phyloP scores from a whole-genome alignment of 2,113 vertebrate genomes.

The Pao palembangensis region DNA sequence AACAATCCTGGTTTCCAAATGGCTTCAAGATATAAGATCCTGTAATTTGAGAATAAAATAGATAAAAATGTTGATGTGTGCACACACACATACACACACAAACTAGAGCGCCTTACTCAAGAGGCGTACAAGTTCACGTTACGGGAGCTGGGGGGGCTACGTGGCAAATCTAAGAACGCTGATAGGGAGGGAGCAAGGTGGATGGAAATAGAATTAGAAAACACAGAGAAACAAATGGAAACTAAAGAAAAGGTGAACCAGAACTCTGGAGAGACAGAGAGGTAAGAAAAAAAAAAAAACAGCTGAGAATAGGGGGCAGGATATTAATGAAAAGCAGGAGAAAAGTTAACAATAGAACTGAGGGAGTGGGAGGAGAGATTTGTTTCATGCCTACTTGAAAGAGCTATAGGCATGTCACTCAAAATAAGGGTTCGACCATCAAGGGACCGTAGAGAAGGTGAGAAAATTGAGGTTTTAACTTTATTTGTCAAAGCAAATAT shows the following conservation, averaged over 20 bases:
- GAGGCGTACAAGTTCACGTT: slow-evolving; percentile 46
- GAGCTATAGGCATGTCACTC: slow-evolving; percentile 21
- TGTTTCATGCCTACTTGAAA: slow-evolving; percentile 15
- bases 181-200: slow-evolving; percentile 32
- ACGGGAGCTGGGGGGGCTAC: slow-evolving; percentile 39
- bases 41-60: slow-evolving; percentile 47
- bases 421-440: slow-evolving; percentile 31
- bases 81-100: slow-evolving; percentile 20
- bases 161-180: slow-evolving; percentile 45
- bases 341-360: neutral
- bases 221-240: slow-evolving; percentile 4
- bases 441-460: slow-evolving; percentile 23
- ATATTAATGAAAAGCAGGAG: slow-evolving; percentile 25
- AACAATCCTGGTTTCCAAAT: neutral
- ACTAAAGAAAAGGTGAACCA: slow-evolving; percentile 2
- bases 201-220: slow-evolving; percentile 39
- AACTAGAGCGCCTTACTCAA: slow-evolving; percentile 30
- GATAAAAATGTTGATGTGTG: slow-evolving; percentile 16
- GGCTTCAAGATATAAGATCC: slow-evolving; percentile 39
- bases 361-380: neutral
- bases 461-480: slow-evolving; percentile 16
- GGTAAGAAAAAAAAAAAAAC: slow-evolving; percentile 12
- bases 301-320: slow-evolving; percentile 5
- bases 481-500: slow-evolving; percentile 31
- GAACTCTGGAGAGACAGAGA: neutral